Percentiles rank a stretch among this genome's conserved stretches.
Conservation (phyloP, 2,797 vertebrate genomes). For the Peromyscus melanophrys region DNA sequence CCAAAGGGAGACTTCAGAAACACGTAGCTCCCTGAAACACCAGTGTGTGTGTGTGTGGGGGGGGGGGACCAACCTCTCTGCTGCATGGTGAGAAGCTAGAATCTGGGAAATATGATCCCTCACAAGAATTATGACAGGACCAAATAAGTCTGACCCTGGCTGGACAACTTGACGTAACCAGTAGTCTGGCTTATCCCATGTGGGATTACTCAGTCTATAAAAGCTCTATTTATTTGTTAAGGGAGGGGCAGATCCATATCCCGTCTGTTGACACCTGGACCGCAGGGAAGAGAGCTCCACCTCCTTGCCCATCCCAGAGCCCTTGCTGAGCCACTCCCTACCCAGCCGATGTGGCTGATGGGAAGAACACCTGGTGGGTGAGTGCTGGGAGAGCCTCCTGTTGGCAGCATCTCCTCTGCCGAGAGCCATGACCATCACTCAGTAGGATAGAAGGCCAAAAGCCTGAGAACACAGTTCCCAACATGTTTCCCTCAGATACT, state of each 20-base stretch:
- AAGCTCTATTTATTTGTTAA: conserved; percentile 75
- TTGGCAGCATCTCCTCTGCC: conserved; percentile 63
- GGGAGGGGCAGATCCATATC: conserved; percentile 74
- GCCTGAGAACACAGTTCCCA: conserved; percentile 34
- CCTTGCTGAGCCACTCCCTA: conserved; percentile 53
- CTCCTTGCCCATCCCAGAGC: conserved; percentile 66
- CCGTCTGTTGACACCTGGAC: conserved; percentile 79
- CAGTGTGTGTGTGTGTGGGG: too few species aligned
- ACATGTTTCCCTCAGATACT: not conserved
- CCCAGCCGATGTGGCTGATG: conserved; percentile 55
- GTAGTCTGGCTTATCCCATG: not conserved
- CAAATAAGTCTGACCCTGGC: not conserved
- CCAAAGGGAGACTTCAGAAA: not conserved
- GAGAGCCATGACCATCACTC: conserved; percentile 47
- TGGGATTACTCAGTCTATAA: conserved; percentile 78
- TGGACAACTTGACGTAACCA: conserved; percentile 30
- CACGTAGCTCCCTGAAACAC: not conserved
- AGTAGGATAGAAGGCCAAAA: conserved; percentile 48
- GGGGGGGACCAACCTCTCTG: not conserved
- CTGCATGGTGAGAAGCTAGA: not conserved
- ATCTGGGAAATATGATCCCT: not conserved
- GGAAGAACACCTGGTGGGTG: conserved; percentile 76
- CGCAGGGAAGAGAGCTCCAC: conserved; percentile 32
- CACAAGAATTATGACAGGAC: not conserved
- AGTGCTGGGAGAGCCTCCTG: conserved; percentile 39